Conservation (phyloP, 2,888 invertebrate species). For the Callyntrura sp. region DNA sequence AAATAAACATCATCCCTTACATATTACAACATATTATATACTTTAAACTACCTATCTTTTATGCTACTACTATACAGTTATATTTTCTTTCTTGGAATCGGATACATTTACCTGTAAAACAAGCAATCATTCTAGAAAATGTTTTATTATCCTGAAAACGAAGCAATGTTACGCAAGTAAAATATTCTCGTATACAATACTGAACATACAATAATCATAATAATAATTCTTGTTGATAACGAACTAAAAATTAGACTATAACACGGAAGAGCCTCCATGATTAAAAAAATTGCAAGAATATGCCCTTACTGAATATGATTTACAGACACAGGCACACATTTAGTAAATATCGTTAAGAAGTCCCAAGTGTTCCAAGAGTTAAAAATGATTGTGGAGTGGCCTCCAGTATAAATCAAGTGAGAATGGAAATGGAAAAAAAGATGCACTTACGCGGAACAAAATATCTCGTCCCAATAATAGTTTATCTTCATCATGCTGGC, state of each 20-base stretch:
- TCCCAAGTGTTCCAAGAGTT: constrained; percentile 34
- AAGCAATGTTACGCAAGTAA: constrained; percentile 13
- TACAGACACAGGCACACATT: not conserved
- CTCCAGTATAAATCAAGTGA: too few species aligned
- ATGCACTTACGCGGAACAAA: constrained; percentile 51
- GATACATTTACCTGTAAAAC: constrained; percentile 55
- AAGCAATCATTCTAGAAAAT: constrained; percentile 53
- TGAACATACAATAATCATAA: constrained; percentile 62
- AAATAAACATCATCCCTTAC: constrained; percentile 45
- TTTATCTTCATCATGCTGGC: constrained; percentile 66
- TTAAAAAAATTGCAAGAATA: constrained; percentile 16
- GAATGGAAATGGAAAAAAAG: not conserved
- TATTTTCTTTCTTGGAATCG: constrained; percentile 45
- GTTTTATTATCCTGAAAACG: constrained; percentile 28
- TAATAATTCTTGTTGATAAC: constrained; percentile 19
- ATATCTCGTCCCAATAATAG: constrained; percentile 54
- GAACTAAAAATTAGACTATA: constrained; percentile 19
- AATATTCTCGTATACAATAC: constrained; percentile 77
- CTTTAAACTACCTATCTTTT: constrained; percentile 43
- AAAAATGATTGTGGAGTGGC: too few species aligned
- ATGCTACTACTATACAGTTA: constrained; percentile 40
- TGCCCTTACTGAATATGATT: not conserved
- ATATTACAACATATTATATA: constrained; percentile 41
- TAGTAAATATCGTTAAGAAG: not conserved
- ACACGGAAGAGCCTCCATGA: constrained; percentile 10